Percentiles rank a stretch among this genome's conserved stretches.
phyloP scores from a whole-genome alignment of 2,113 vertebrate species.

The Rynchops niger region DNA sequence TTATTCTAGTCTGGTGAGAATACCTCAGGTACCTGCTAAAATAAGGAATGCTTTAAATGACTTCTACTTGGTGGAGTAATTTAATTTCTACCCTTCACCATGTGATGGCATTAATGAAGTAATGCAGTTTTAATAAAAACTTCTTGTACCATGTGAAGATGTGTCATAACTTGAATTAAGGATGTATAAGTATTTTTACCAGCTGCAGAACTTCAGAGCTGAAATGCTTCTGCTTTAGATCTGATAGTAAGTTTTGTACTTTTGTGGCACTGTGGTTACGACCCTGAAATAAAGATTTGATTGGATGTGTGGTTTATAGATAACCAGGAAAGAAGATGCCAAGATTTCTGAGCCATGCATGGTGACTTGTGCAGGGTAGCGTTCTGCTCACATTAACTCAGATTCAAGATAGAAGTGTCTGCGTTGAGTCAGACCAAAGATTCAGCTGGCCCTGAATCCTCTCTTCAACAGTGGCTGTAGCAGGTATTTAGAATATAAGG shows the following conservation, averaged over 20 bases:
- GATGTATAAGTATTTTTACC: not conserved
- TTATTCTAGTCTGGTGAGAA: not conserved
- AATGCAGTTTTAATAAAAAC: slow-evolving; percentile 1
- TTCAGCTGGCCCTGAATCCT: not conserved
- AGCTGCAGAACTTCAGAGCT: not conserved
- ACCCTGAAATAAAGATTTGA: not conserved
- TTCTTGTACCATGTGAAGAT: not conserved
- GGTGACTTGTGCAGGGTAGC: not conserved
- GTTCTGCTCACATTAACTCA: not conserved
- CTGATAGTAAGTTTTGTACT: not conserved
- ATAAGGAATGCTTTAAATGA: not conserved
- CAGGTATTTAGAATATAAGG: not conserved
- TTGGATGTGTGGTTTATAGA: not conserved
- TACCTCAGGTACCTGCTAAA: not conserved
- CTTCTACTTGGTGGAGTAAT: not conserved
- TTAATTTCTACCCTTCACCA: not conserved
- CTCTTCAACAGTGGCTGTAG: not conserved
- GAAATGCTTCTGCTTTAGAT: not conserved
- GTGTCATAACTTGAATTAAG: not conserved
- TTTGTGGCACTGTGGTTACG: not conserved
- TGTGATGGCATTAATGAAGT: slow-evolving; percentile 24
- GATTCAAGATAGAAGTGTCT: not conserved
- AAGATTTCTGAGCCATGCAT: not conserved
- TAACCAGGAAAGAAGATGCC: not conserved
- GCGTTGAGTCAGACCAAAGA: not conserved